Conservation (phyloP, 2,113 vertebrate species). For the Nesoenas mayeri region DNA sequence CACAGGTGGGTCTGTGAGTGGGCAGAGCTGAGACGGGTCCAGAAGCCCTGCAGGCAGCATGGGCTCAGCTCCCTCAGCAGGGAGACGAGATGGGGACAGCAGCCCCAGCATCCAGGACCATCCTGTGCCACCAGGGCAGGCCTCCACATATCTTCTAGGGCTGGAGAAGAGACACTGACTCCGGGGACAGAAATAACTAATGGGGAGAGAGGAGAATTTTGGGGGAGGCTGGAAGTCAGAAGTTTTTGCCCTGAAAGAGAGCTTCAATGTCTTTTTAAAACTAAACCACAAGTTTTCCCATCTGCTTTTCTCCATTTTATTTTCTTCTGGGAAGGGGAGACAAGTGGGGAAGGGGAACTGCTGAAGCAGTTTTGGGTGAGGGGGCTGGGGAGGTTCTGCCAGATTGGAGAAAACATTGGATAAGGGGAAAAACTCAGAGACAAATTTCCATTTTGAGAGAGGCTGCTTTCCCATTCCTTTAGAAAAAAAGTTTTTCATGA, state of each 20-base stretch:
- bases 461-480: neutral
- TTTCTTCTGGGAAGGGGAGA: neutral
- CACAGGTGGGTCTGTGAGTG: neutral
- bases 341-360: neutral
- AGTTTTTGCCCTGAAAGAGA: neutral
- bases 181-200: neutral
- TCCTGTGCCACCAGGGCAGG: neutral
- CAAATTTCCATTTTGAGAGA: neutral
- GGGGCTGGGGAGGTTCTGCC: neutral
- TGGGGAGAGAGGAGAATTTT: neutral
- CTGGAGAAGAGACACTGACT: neutral
- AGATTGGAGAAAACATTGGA: neutral
- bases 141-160: neutral
- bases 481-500: neutral
- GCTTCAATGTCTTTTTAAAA: neutral
- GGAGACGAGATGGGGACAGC: neutral
- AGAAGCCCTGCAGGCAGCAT: neutral
- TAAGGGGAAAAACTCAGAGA: neutral
- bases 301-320: neutral
- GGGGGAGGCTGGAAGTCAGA: neutral
- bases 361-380: neutral
- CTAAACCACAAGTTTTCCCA: neutral
- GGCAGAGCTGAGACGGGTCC: fast-evolving
- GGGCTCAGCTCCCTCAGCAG: neutral
- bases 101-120: fast-evolving